A percentile compares a stretch with the other conserved stretches of the same genome.
phyloP scores from a whole-genome alignment of 2,113 vertebrate genomes.

The Grammomys surdaster region DNA sequence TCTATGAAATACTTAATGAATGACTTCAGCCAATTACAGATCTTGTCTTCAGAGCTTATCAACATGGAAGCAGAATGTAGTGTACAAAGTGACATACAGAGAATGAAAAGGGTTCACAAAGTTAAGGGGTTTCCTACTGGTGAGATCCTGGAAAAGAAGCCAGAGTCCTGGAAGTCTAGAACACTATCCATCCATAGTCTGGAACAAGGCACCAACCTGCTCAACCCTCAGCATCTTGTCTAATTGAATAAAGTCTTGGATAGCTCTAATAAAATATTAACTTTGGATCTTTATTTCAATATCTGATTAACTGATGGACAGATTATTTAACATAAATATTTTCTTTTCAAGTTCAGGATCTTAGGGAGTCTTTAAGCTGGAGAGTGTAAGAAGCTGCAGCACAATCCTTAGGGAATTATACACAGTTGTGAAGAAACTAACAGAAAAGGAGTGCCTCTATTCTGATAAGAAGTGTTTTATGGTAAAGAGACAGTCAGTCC shows the following conservation, averaged over 20 bases:
- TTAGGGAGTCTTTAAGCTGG: background rate
- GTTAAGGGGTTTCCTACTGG: background rate
- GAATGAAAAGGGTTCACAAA: background rate
- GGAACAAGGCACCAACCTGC: background rate
- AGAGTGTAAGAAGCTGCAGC: background rate
- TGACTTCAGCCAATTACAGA: constrained; percentile 39
- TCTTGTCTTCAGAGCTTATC: constrained; percentile 1
- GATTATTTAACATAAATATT: constrained; percentile 20
- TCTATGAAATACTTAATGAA: constrained; percentile 44
- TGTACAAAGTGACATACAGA: constrained; percentile 34
- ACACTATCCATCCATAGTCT: background rate
- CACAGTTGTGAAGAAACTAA: background rate
- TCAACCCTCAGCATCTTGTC: background rate
- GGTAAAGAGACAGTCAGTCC: background rate
- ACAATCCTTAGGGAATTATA: background rate
- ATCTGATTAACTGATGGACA: background rate
- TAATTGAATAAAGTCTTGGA: background rate
- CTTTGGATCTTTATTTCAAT: background rate
- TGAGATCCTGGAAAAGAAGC: background rate
- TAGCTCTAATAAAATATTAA: background rate
- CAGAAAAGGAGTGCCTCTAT: background rate
- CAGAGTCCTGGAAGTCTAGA: background rate
- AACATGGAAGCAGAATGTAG: background rate
- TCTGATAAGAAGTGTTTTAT: background rate
- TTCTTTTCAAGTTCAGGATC: background rate